Conservation (phyloP, 2,797 vertebrate genomes). For the Helarctos malayanus region DNA sequence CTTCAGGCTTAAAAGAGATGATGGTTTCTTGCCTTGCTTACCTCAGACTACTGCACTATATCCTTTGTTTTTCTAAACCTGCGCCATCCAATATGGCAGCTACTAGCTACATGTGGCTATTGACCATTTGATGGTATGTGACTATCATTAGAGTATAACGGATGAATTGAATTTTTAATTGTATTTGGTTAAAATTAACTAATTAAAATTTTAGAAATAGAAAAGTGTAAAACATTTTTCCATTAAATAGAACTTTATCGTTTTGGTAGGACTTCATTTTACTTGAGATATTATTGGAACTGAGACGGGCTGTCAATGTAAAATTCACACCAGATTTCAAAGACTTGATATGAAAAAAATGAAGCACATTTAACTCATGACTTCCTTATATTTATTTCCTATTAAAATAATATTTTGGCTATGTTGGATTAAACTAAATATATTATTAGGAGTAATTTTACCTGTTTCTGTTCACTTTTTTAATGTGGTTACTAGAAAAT, state of each 20-base stretch:
- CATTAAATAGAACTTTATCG: background rate
- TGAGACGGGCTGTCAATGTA: background rate
- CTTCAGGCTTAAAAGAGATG: background rate
- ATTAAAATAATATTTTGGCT: conserved; percentile 51
- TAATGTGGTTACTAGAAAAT: conserved; percentile 14
- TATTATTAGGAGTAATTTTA: conserved; percentile 49
- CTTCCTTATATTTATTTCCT: background rate
- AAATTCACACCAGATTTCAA: conserved; percentile 33
- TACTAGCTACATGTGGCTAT: background rate
- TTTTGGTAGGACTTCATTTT: background rate
- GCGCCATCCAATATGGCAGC: background rate
- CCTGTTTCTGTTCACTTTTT: conserved; percentile 14
- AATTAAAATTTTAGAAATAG: conserved; percentile 23
- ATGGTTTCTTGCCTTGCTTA: background rate
- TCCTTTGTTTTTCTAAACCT: background rate
- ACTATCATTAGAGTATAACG: background rate
- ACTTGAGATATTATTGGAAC: conserved; percentile 46
- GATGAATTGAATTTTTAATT: background rate
- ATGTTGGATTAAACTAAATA: background rate
- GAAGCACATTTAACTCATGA: conserved; percentile 27
- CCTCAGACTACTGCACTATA: background rate
- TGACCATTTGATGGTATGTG: background rate
- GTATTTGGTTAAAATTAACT: conserved; percentile 3
- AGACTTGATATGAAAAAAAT: background rate
- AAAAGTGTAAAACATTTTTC: background rate